A percentile compares a stretch with the other conserved stretches of the same genome.
Conservation (phyloP, 2,888 invertebrate genomes). For the Tryphoninae sp. region DNA sequence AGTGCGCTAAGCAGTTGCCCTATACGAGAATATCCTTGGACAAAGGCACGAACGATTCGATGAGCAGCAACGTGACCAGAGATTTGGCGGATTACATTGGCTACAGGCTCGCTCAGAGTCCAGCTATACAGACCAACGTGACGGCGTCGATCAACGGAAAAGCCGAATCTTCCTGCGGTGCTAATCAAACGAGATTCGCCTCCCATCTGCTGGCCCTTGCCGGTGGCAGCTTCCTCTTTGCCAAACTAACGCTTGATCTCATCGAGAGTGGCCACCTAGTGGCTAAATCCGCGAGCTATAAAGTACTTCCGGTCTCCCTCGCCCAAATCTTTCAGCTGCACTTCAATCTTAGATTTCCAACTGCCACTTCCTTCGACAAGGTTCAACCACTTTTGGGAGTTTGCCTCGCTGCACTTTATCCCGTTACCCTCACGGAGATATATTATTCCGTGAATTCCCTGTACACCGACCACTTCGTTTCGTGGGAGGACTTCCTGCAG, state of each 20-base stretch:
- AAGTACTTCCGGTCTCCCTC: slow-evolving; percentile 92
- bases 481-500: slow-evolving; percentile 95
- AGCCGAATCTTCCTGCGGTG: slow-evolving; percentile 83
- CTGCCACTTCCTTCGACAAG: slow-evolving; percentile 94
- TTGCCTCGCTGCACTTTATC: slow-evolving; percentile 94
- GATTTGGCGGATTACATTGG: slow-evolving; percentile 94
- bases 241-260: slow-evolving; percentile 94
- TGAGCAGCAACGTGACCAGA: slow-evolving; percentile 86
- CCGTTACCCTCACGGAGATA: slow-evolving; percentile 94
- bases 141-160: slow-evolving; percentile 86
- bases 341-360: slow-evolving; percentile 96
- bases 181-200: slow-evolving; percentile 90
- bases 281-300: slow-evolving; percentile 96
- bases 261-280: slow-evolving; percentile 96
- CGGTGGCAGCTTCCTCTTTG: slow-evolving; percentile 95
- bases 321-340: slow-evolving; percentile 95
- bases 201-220: slow-evolving; percentile 92
- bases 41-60: slow-evolving; percentile 85
- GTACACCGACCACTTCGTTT: slow-evolving; percentile 89
- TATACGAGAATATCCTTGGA: slow-evolving; percentile 91
- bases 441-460: slow-evolving; percentile 96
- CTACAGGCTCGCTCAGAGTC: slow-evolving; percentile 90
- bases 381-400: slow-evolving; percentile 94
- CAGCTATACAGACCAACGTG: slow-evolving; percentile 92
- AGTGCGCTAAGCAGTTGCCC: slow-evolving; percentile 91